A percentile compares a stretch with the other conserved stretches of the same genome.
Evolutionary conservation across 2,797 vertebrate genomes (phyloP).

Genomic region (Chiropotes sagulatus): DNA sequence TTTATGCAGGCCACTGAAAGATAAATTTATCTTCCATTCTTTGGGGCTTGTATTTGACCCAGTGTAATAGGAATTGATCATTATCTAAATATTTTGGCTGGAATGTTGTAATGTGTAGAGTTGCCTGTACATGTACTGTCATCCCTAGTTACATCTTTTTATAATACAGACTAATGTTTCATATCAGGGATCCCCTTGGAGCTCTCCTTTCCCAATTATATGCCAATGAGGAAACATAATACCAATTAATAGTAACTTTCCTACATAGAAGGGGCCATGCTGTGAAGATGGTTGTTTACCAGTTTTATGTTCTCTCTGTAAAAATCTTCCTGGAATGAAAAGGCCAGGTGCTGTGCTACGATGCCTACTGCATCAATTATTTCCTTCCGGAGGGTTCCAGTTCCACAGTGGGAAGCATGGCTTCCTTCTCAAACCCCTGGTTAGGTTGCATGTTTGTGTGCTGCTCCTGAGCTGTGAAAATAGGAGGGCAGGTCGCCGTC

Average conservation of each 20-base stretch:
- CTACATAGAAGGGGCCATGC: background rate
- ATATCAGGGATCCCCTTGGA: slow-evolving; percentile 6
- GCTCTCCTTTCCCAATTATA: slow-evolving; percentile 24
- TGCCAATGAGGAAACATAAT: slow-evolving; percentile 28
- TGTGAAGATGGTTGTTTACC: background rate
- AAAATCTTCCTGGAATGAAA: background rate
- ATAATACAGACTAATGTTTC: slow-evolving; percentile 36
- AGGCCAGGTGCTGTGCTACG: background rate
- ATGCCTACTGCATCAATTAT: background rate
- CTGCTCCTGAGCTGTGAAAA: background rate
- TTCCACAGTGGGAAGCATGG: background rate
- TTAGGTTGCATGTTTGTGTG: background rate
- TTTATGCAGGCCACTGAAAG: slow-evolving; percentile 64
- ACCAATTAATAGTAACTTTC: background rate
- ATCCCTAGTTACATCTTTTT: slow-evolving; percentile 33
- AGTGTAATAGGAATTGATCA: slow-evolving; percentile 77
- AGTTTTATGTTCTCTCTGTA: background rate
- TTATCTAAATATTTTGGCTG: slow-evolving; percentile 75
- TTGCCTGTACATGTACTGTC: background rate
- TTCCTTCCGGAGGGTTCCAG: background rate
- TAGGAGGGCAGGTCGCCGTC: background rate
- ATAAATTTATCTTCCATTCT: slow-evolving; percentile 73
- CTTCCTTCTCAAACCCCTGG: background rate
- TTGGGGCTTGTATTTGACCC: slow-evolving; percentile 70
- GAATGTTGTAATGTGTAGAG: slow-evolving; percentile 40